These are phyloP conservation scores for Parambassis ranga DNA, from an alignment of 2,797 vertebrate species.

Conservation along the genomic window DNA sequence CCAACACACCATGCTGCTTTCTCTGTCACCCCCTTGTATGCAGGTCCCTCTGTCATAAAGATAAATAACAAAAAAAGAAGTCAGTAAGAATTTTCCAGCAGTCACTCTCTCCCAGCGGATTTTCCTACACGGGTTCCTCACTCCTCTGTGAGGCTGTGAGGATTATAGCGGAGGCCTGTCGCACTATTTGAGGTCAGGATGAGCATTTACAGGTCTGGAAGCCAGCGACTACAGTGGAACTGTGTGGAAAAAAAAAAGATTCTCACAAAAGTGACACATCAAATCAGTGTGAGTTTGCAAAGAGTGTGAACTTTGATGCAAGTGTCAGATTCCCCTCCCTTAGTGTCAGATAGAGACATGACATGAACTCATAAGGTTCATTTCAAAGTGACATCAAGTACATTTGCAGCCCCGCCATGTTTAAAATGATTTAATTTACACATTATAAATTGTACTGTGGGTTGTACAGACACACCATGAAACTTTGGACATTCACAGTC, in stretches of 20 bases:
- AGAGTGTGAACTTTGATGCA: slow-evolving; percentile 12
- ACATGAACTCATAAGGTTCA: slow-evolving; percentile 14
- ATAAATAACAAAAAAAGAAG: slow-evolving; percentile 63
- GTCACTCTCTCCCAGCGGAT: slow-evolving; percentile 52
- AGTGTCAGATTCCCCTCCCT: slow-evolving; percentile 30
- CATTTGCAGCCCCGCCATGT: slow-evolving; percentile 15
- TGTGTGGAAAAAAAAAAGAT: neutral
- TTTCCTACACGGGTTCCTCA: slow-evolving; percentile 37
- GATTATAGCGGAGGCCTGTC: slow-evolving; percentile 57
- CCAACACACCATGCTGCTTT: slow-evolving; percentile 19
- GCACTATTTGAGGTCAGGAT: slow-evolving; percentile 48
- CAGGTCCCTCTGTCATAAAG: slow-evolving; percentile 53
- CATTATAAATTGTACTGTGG: neutral
- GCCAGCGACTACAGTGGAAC: neutral
- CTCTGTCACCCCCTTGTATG: slow-evolving; percentile 37
- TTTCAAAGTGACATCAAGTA: slow-evolving; percentile 10
- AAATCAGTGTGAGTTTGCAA: slow-evolving; percentile 27
- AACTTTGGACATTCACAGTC: slow-evolving; percentile 12
- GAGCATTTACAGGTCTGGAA: slow-evolving; percentile 49
- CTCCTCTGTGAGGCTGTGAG: slow-evolving; percentile 30
- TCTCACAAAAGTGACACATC: slow-evolving; percentile 34
- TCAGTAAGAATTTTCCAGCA: slow-evolving; percentile 68
- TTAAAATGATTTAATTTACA: slow-evolving; percentile 20
- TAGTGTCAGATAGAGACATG: neutral
- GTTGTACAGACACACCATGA: slow-evolving; percentile 7